Evolutionary conservation across 1,140 invertebrate species (phyloP).

Genomic region (Drosophila pseudoobscura): DNA sequence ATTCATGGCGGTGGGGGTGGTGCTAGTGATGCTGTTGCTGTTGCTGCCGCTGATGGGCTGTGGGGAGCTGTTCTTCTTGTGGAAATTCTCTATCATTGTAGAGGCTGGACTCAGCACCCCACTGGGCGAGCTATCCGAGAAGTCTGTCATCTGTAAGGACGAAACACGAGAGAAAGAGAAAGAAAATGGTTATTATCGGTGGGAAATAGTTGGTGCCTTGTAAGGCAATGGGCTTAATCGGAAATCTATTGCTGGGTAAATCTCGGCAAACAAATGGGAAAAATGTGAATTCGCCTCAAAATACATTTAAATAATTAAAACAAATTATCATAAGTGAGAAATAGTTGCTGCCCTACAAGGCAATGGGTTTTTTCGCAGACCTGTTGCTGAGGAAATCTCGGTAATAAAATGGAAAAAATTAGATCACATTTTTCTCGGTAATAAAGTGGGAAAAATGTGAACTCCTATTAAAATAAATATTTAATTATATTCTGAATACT

Average conservation of each 20-base stretch:
- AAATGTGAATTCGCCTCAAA: no score
- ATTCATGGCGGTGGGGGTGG: slow-evolving; percentile 47
- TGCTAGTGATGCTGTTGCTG: slow-evolving; percentile 12
- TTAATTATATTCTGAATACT: slow-evolving; percentile 1
- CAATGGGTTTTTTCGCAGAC: neutral
- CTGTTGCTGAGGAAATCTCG: no score
- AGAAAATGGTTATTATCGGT: slow-evolving; percentile 22
- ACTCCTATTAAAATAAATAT: slow-evolving; percentile 20
- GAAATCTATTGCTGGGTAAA: no score
- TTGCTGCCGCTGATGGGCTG: slow-evolving; percentile 14
- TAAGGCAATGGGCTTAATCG: slow-evolving; percentile 10
- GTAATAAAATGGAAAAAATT: no score
- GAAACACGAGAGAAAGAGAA: slow-evolving; percentile 1
- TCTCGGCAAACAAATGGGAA: no score
- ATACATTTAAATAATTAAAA: no score
- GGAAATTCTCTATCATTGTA: slow-evolving; percentile 81
- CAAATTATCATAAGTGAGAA: slow-evolving; percentile 24
- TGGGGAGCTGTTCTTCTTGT: slow-evolving; percentile 72
- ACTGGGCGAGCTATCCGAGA: slow-evolving; percentile 79
- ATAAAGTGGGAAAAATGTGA: slow-evolving; percentile 13
- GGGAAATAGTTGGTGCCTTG: slow-evolving; percentile 14
- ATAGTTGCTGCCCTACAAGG: slow-evolving; percentile 27
- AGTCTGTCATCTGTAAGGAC: slow-evolving; percentile 80
- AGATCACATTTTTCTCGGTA: neutral
- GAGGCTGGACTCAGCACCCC: slow-evolving; percentile 75